Evolutionary conservation across 2,888 invertebrate genomes (phyloP).

Genomic region (Dolichomitus sp.): DNA sequence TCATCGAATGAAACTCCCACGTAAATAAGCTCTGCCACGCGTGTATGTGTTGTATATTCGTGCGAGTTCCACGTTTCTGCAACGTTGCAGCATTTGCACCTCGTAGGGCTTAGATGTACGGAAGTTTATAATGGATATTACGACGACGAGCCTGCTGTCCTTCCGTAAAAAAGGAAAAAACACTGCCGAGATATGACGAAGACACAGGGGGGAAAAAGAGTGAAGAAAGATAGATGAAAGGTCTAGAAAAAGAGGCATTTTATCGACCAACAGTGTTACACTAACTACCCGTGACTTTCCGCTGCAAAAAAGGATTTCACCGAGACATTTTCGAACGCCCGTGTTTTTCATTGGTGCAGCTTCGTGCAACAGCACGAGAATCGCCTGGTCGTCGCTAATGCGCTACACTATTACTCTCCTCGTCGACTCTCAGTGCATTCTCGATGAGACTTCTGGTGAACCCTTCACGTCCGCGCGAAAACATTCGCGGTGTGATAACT

Average conservation of each 20-base stretch:
- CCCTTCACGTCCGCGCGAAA: background rate
- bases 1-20: conserved; percentile 10
- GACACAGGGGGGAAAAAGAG: background rate
- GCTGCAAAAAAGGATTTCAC: conserved; percentile 3
- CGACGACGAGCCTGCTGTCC: background rate
- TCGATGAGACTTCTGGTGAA: background rate
- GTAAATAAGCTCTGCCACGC: conserved; percentile 1
- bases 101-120: background rate
- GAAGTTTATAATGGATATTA: conserved; percentile 7
- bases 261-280: conserved; percentile 31
- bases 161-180: background rate
- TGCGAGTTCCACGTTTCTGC: conserved; percentile 2
- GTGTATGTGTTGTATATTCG: background rate
- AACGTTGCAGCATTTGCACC: background rate
- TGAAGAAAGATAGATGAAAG: conserved; percentile 12
- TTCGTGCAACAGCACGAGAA: conserved; percentile 25
- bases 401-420: background rate
- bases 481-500: conserved; percentile 12
- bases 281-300: background rate
- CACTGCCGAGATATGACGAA: background rate
- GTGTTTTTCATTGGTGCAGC: conserved; percentile 3
- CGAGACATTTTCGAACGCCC: background rate
- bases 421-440: conserved; percentile 15
- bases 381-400: conserved; percentile 9
- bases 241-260: conserved; percentile 11